These are phyloP conservation scores for Hemiscyllium ocellatum DNA, from an alignment of 2,113 vertebrate species.

Conservation along the genomic window DNA sequence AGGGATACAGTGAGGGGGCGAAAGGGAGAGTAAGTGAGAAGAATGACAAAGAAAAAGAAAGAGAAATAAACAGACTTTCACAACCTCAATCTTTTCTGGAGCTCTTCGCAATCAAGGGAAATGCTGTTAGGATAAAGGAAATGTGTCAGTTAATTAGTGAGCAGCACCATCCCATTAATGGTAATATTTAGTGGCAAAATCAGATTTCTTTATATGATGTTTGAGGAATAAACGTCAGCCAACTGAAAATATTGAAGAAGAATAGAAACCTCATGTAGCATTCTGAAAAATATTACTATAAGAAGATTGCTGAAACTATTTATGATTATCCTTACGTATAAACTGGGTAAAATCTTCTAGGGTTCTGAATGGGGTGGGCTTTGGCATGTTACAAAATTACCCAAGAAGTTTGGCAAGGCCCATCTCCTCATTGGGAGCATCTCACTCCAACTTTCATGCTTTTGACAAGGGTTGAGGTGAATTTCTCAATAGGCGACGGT, in stretches of 20 bases:
- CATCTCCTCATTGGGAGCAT: too few relatives aligned
- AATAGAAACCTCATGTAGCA: not conserved
- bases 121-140: not conserved
- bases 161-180: not conserved
- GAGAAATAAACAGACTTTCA: not conserved
- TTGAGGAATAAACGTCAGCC: not conserved
- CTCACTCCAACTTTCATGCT: too few relatives aligned
- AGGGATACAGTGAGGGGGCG: not conserved
- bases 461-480: too few relatives aligned
- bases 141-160: not conserved
- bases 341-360: too few relatives aligned
- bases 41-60: not conserved
- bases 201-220: too few relatives aligned
- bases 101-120: not conserved
- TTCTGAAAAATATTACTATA: not conserved
- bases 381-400: too few relatives aligned
- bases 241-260: not conserved
- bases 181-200: not conserved
- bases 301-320: not conserved
- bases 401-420: too few relatives aligned
- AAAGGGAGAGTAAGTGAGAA: not conserved
- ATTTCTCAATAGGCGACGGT: too few relatives aligned
- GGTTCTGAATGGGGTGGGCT: too few relatives aligned
- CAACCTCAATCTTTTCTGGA: not conserved
- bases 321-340: not conserved